phyloP scores from a whole-genome alignment of 2,113 vertebrate genomes.

The Gadus chalcogrammus region DNA sequence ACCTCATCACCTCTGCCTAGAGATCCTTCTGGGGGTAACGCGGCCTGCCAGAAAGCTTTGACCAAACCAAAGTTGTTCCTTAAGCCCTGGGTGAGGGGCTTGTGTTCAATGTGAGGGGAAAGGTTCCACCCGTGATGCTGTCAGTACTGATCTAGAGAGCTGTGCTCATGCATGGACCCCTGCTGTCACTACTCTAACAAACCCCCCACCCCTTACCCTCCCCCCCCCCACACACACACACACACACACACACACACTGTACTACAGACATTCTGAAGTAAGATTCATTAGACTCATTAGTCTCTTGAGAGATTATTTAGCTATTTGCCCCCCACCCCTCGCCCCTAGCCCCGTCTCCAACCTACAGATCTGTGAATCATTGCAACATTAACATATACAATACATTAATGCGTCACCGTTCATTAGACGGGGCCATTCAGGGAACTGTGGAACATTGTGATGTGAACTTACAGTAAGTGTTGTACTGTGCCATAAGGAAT shows the following conservation, averaged over 20 bases:
- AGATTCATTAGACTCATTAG: neutral
- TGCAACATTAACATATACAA: no score
- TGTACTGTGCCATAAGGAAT: no score
- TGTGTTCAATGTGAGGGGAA: slow-evolving; percentile 31
- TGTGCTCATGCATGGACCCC: slow-evolving; percentile 42
- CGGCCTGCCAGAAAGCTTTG: slow-evolving; percentile 17
- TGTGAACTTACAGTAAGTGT: no score
- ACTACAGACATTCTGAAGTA: neutral
- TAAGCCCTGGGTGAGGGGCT: slow-evolving; percentile 17
- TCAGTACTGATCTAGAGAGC: slow-evolving; percentile 51
- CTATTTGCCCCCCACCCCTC: no score
- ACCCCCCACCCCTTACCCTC: neutral
- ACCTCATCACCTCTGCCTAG: slow-evolving; percentile 2
- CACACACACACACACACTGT: neutral
- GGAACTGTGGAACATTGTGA: no score
- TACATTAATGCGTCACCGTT: no score
- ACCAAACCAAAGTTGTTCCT: slow-evolving; percentile 18
- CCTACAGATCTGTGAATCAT: no score
- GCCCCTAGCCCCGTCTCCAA: no score
- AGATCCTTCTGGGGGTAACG: neutral
- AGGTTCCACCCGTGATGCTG: slow-evolving; percentile 37
- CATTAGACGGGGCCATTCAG: no score
- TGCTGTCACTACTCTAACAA: slow-evolving; percentile 38
- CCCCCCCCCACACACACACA: neutral
- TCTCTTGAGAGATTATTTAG: no score